Percentiles rank a stretch among this genome's conserved stretches.
These are phyloP conservation scores for Erebia ligea DNA, from an alignment of 2,888 invertebrate species.

Conservation along the genomic window DNA sequence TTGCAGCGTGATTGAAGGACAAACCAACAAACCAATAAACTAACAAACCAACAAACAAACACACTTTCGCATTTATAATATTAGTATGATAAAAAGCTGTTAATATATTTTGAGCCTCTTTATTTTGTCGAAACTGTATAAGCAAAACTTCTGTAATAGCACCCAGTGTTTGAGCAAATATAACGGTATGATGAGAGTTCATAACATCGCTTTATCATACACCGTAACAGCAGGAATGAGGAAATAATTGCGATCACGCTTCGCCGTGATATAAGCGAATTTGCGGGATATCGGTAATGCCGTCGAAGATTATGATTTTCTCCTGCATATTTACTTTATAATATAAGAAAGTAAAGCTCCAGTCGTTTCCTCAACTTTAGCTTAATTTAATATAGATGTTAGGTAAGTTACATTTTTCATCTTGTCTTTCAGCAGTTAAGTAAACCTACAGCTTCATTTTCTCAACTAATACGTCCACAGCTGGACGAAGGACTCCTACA, in stretches of 20 bases:
- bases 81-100: too few relatives aligned
- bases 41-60: too few relatives aligned
- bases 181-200: constrained; percentile 57
- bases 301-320: constrained; percentile 20
- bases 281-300: constrained; percentile 28
- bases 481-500: too few relatives aligned
- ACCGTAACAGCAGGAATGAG: constrained; percentile 61
- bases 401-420: background rate
- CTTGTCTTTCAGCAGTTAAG: too few relatives aligned
- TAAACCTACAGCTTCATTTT: too few relatives aligned
- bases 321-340: constrained; percentile 7
- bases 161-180: constrained; percentile 53
- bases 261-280: constrained; percentile 45
- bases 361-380: background rate
- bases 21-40: too few relatives aligned
- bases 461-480: too few relatives aligned
- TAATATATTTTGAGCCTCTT: too few relatives aligned
- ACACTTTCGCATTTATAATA: too few relatives aligned
- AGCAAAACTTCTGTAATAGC: constrained; percentile 15
- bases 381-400: background rate
- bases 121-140: background rate
- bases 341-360: background rate
- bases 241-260: constrained; percentile 56
- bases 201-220: constrained; percentile 43
- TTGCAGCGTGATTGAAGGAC: too few relatives aligned